These are phyloP conservation scores for Drosophila nebulosa DNA, from an alignment of 1,140 invertebrate genomes.

Conservation along the genomic window DNA sequence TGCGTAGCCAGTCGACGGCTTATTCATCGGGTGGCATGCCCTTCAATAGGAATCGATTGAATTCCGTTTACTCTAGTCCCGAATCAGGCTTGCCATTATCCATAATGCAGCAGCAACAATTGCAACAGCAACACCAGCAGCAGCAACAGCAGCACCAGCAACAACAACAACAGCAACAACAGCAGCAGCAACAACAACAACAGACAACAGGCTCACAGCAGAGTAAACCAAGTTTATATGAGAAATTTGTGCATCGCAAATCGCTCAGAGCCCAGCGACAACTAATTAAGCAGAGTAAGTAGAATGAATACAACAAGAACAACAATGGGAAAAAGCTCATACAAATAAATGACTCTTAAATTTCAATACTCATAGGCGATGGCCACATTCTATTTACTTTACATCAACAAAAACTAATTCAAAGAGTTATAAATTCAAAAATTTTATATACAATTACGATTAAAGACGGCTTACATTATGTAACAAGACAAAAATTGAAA, in stretches of 20 bases:
- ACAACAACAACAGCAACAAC: constrained; percentile 49
- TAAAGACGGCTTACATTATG: too few relatives aligned
- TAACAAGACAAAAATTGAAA: too few relatives aligned
- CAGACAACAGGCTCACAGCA: constrained; percentile 54
- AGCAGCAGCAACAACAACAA: constrained; percentile 71
- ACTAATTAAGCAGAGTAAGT: constrained; percentile 85
- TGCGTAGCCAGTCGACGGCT: constrained; percentile 90
- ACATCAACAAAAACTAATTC: too few relatives aligned
- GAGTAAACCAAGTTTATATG: constrained; percentile 89
- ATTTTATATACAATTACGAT: too few relatives aligned
- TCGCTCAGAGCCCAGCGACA: constrained; percentile 86
- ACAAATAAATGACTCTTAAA: too few relatives aligned
- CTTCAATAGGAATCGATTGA: constrained; percentile 87
- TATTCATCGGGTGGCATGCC: constrained; percentile 90
- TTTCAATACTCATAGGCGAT: too few relatives aligned
- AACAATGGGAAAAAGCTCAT: too few relatives aligned
- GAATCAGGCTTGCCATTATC: constrained; percentile 84
- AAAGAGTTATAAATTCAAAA: too few relatives aligned
- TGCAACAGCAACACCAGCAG: constrained; percentile 67
- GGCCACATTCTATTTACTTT: too few relatives aligned
- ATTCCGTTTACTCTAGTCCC: constrained; percentile 89
- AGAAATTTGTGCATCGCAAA: constrained; percentile 89
- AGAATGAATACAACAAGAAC: too few relatives aligned
- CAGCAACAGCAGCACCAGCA: constrained; percentile 70
- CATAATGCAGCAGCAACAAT: constrained; percentile 75